phyloP scores from a whole-genome alignment of 2,888 invertebrate species.

The Pogonocherus hispidulus region DNA sequence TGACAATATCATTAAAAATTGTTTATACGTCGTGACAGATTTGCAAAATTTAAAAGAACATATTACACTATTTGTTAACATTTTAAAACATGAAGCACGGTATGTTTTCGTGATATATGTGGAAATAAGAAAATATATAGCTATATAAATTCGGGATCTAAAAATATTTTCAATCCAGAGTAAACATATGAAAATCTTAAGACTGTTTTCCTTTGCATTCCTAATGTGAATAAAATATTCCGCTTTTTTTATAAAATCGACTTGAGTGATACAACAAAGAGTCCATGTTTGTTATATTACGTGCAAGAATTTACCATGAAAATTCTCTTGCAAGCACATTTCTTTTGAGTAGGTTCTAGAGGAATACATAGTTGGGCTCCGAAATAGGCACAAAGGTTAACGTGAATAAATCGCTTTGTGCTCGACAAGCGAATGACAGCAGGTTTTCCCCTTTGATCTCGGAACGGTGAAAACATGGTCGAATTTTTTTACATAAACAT shows the following conservation, averaged over 20 bases:
- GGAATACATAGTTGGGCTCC: neutral
- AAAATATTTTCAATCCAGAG: too few species aligned
- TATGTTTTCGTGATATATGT: too few species aligned
- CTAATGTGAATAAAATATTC: too few species aligned
- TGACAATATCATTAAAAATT: too few species aligned
- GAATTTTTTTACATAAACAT: neutral
- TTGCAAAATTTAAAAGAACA: too few species aligned
- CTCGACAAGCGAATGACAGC: neutral
- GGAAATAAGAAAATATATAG: too few species aligned
- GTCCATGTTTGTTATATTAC: neutral
- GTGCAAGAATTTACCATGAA: neutral
- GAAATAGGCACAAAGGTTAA: neutral
- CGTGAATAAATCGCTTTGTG: slow-evolving; percentile 4
- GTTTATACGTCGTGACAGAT: too few species aligned
- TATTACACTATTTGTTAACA: too few species aligned
- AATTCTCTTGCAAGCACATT: neutral
- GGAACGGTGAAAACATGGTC: neutral
- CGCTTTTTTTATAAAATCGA: neutral
- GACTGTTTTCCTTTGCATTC: too few species aligned
- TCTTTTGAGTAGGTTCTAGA: neutral
- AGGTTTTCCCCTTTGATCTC: neutral
- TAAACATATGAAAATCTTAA: too few species aligned
- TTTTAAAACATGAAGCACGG: too few species aligned
- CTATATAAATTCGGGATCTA: too few species aligned
- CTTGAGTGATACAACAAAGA: neutral